A percentile compares a stretch with the other conserved stretches of the same genome.
Evolutionary conservation across 2,797 vertebrate genomes (phyloP).

Genomic region (Taenioides sp.): DNA sequence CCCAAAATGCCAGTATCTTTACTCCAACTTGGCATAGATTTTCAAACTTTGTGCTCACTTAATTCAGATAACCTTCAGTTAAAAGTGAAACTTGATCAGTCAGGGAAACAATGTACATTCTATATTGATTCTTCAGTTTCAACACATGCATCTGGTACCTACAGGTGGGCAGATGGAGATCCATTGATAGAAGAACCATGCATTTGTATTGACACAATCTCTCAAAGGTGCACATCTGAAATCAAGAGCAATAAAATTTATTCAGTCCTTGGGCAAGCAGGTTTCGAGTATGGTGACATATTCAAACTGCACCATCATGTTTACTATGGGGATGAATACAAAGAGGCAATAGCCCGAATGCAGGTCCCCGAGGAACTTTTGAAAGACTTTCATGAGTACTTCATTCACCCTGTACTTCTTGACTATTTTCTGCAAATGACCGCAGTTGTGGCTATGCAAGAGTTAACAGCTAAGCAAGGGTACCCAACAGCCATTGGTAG

Average conservation of each 20-base stretch:
- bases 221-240: slow-evolving; percentile 72
- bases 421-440: slow-evolving; percentile 88
- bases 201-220: slow-evolving; percentile 72
- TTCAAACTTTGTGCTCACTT: slow-evolving; percentile 78
- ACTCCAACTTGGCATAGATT: slow-evolving; percentile 76
- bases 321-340: slow-evolving; percentile 78
- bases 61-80: slow-evolving; percentile 68
- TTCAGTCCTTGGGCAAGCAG: slow-evolving; percentile 69
- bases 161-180: slow-evolving; percentile 41
- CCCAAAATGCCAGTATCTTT: slow-evolving; percentile 72
- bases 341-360: slow-evolving; percentile 80
- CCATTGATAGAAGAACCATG: slow-evolving; percentile 69
- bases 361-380: slow-evolving; percentile 70
- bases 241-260: slow-evolving; percentile 76
- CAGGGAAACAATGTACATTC: slow-evolving; percentile 66
- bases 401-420: slow-evolving; percentile 84
- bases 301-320: slow-evolving; percentile 81
- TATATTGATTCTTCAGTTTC: slow-evolving; percentile 73
- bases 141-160: slow-evolving; percentile 78
- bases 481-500: slow-evolving; percentile 83
- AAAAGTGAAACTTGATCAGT: slow-evolving; percentile 68
- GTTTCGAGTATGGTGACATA: slow-evolving; percentile 83
- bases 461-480: slow-evolving; percentile 55
- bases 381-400: slow-evolving; percentile 76
- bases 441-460: slow-evolving; percentile 63